Evolutionary conservation across 2,113 vertebrate genomes (phyloP).

Genomic region (Eulemur rufifrons): DNA sequence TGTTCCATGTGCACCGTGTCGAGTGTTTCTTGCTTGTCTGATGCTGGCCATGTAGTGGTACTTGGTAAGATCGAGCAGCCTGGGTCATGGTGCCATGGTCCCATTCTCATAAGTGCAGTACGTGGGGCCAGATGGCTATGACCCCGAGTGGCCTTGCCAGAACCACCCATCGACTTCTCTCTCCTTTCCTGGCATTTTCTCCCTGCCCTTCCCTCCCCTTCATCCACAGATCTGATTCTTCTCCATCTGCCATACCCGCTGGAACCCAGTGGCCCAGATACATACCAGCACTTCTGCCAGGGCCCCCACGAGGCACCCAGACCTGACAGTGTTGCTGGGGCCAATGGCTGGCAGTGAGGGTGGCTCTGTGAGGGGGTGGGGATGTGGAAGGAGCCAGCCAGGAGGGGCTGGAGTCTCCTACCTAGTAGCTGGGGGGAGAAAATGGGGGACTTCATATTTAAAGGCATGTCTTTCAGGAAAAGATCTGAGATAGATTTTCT

Average conservation of each 20-base stretch:
- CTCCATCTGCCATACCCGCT: not conserved
- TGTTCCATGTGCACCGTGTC: not conserved
- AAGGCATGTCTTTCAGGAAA: slow-evolving; percentile 38
- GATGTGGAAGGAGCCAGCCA: not conserved
- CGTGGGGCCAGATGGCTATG: not conserved
- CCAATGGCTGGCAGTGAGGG: not conserved
- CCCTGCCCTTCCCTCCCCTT: not conserved
- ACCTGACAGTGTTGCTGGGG: not conserved
- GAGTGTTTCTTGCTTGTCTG: not conserved
- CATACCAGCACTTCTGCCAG: not conserved
- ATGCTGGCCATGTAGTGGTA: not conserved
- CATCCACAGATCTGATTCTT: not conserved
- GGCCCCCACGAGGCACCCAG: not conserved
- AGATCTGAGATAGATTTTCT: not conserved
- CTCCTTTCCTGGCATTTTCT: not conserved
- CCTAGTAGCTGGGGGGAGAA: not conserved
- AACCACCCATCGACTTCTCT: not conserved
- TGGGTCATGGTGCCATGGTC: not conserved
- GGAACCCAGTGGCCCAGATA: not conserved
- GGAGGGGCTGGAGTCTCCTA: not conserved
- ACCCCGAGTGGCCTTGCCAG: not conserved
- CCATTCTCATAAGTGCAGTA: not conserved
- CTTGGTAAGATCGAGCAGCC: not conserved
- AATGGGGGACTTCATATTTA: not conserved
- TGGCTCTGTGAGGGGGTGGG: not conserved